phyloP scores from a whole-genome alignment of 2,888 invertebrate genomes.

The Sminthurinus aureus region DNA sequence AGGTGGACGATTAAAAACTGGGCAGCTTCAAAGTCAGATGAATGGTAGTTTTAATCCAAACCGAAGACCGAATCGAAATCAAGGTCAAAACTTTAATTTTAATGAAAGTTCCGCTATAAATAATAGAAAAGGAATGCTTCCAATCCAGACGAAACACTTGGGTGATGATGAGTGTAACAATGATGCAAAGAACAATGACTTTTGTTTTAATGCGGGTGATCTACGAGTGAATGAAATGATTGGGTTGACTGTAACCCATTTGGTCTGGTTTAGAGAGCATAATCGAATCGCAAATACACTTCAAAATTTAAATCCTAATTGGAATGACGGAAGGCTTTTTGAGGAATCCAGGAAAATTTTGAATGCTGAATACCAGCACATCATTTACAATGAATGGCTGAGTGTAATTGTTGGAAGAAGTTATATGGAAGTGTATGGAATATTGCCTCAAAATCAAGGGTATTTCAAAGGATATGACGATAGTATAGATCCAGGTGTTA shows the following conservation, averaged over 20 bases:
- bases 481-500: slow-evolving; percentile 60
- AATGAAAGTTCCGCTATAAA: background rate
- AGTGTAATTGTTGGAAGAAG: slow-evolving; percentile 54
- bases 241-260: slow-evolving; percentile 52
- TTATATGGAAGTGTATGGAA: slow-evolving; percentile 58
- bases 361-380: slow-evolving; percentile 56
- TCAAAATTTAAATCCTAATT: slow-evolving; percentile 48
- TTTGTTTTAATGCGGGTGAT: slow-evolving; percentile 55
- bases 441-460: slow-evolving; percentile 59
- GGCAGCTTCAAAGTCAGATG: background rate
- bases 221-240: slow-evolving; percentile 57
- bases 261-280: slow-evolving; percentile 57
- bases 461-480: slow-evolving; percentile 61
- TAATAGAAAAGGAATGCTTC: slow-evolving; percentile 15
- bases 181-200: slow-evolving; percentile 24
- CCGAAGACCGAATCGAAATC: background rate
- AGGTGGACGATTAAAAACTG: slow-evolving; percentile 62
- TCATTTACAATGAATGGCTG: slow-evolving; percentile 58
- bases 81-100: too few species aligned
- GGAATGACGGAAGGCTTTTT: slow-evolving; percentile 56
- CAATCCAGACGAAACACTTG: slow-evolving; percentile 26
- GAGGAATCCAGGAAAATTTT: slow-evolving; percentile 49
- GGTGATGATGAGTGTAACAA: slow-evolving; percentile 40
- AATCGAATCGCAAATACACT: slow-evolving; percentile 49
- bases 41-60: background rate